Evolutionary conservation across 1,140 invertebrate species (phyloP), one percentile per base, ranked within the genome.

Genomic region (Eumeta japonica): DNA sequence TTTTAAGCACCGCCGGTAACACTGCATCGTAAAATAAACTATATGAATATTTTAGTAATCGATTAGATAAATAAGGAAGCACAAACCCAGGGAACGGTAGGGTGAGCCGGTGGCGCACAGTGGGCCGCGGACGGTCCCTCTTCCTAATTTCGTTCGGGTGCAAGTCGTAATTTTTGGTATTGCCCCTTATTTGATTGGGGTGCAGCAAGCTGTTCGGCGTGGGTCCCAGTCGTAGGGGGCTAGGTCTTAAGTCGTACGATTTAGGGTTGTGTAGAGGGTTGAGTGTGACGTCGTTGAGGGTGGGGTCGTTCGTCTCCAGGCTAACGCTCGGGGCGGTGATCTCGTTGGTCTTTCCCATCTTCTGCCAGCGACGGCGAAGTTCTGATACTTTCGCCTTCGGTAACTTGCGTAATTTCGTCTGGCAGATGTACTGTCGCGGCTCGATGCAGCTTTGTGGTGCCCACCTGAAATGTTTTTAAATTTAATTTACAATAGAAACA

Each of bases 351-450:
- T 75, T 70, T 14, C 68, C 65, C 57, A 75, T 68, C 4, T 61
- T 50, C 41, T 66, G 62, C 58, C 65, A 77, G 16, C 63, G 62
- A 3, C 52, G 40, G 10, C 56, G 51, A 1, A 76, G 38, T 7
- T 65, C 62, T 27, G 73, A 71, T 16, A 70, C 46, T 35, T 72
- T 73, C 5, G 62, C 46, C 42, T 70, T 72, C 2, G 57, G 50
- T 2, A 77, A 63, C 37, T 75, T 76, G 16, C 54, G 62, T 1
- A 77, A 51, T 46, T 71, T 77, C 16, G 73, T 72, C 58, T 88
- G 83, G 62, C 86, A 87, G 47, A 87, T 81, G 62, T 78, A 88
- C 48, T 84, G 76, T 43, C 82, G 83, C 7, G 59, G 59, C 37
- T 81, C 68, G 16, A 80, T 56, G 55, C 85, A 86, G 48, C 68